These are phyloP conservation scores for Drosophila orosa DNA, from an alignment of 1,140 invertebrate species.

Conservation along the genomic window DNA sequence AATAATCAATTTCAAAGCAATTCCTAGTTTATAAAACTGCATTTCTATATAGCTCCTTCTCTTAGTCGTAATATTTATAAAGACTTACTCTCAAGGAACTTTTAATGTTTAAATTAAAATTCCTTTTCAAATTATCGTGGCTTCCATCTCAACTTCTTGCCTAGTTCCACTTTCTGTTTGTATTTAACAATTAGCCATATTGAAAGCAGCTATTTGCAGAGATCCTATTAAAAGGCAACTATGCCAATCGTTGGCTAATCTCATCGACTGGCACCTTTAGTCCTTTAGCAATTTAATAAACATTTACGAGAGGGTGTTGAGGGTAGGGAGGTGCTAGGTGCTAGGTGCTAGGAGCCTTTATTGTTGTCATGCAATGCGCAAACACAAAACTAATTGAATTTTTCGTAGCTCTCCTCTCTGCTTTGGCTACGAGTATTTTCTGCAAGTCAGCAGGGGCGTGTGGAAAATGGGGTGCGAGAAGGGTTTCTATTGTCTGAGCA, in stretches of 20 bases:
- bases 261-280: conserved; percentile 44
- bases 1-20: no score
- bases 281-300: conserved; percentile 58
- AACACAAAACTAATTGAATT: conserved; percentile 83
- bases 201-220: conserved; percentile 29
- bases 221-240: conserved; percentile 26
- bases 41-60: accelerated
- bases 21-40: no score
- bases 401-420: conserved; percentile 51
- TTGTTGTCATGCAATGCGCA: conserved; percentile 81
- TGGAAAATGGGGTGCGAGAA: background rate
- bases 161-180: background rate
- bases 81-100: no score
- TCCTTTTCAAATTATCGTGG: background rate
- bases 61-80: background rate
- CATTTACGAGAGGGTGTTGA: conserved; percentile 43
- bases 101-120: background rate
- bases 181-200: conserved; percentile 22
- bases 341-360: conserved; percentile 18
- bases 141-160: background rate
- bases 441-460: conserved; percentile 47
- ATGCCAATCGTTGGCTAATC: conserved; percentile 26
- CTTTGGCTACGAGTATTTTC: conserved; percentile 35
- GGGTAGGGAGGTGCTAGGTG: background rate
- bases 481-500: conserved; percentile 49